Base-by-base conservation (phyloP, 2,113 vertebrate genomes). In the Trinectes maculatus region DNA sequence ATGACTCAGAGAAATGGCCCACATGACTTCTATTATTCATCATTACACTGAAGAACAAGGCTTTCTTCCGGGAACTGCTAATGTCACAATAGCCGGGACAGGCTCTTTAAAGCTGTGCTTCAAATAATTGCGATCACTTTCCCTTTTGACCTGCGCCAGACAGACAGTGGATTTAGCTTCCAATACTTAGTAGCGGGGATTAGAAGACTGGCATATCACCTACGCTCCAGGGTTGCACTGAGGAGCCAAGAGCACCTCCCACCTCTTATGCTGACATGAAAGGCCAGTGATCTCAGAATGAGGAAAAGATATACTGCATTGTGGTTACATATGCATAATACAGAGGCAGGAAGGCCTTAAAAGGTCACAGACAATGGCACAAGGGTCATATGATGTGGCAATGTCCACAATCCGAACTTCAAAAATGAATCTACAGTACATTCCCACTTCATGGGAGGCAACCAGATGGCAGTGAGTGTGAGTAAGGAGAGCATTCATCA, bases 101-200 rank as follows among this genome's bases (percentile, higher is more conserved):
- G 78, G 54, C 68, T 67, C 73, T 72, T 65, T 67, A 75, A 57
- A 58, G 33, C 71, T 28, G 72, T 19, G 29, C 74, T 67, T 60
- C 40, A 60, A 70, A 70, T 78, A 85, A 87, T 72, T 86, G 73
- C 67, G 79, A 84, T 85, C 55, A 31, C 59, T 84, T 90, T 88
- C 73, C 75, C 60, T 83, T 84, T 74, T 86, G 84, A 85, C 89
- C 87, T 53, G 55, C 77, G 73, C 71, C 72, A 85, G 80, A 74
- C 73, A 83, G 79, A 66, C 66, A 47, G 70, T 31, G 55, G 86
- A 76, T 89, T 89, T 87, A 83, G 69, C 79, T 65, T 79, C 63
- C 65, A 69, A 84, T 75, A 71, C 72, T 61, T 52, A 74, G 73
- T 19, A 83, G 80, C 39, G 48, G 64, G 88, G 86, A 89, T 89